phyloP scores from a whole-genome alignment of 2,888 invertebrate species.

The Entomobrya proxima region DNA sequence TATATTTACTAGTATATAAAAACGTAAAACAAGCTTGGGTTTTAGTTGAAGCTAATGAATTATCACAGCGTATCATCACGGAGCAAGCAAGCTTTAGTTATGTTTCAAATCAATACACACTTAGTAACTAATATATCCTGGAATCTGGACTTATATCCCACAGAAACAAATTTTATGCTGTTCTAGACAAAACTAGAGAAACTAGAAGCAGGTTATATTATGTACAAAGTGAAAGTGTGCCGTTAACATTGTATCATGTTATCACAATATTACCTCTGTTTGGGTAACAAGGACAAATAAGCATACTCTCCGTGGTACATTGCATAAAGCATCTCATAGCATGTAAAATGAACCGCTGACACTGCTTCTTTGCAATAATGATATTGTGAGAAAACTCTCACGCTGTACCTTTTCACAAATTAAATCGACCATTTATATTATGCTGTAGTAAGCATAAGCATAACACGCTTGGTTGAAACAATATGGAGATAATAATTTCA shows the following conservation, averaged over 20 bases:
- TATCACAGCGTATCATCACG: not conserved
- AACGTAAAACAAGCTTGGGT: no score
- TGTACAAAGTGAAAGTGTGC: conserved; percentile 13
- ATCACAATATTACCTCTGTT: conserved; percentile 2
- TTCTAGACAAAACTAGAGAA: conserved; percentile 19
- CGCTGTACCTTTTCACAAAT: not conserved
- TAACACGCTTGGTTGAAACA: not conserved
- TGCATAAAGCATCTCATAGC: not conserved
- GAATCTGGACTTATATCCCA: conserved; percentile 24
- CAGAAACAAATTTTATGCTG: conserved; percentile 31
- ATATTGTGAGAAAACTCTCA: not conserved
- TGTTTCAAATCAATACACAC: not conserved
- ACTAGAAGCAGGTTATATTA: not conserved
- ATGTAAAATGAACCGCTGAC: not conserved
- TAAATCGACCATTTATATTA: not conserved
- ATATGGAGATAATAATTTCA: not conserved
- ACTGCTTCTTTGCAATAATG: not conserved
- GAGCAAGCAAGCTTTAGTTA: not conserved
- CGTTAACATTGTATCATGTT: no score
- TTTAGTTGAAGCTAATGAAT: no score
- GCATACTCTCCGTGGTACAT: not conserved
- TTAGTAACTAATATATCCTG: no score
- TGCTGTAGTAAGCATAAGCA: not conserved
- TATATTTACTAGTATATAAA: no score
- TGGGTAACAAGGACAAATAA: not conserved